Conservation (phyloP, 2,797 vertebrate species). For the Periophthalmus magnuspinnatus region DNA sequence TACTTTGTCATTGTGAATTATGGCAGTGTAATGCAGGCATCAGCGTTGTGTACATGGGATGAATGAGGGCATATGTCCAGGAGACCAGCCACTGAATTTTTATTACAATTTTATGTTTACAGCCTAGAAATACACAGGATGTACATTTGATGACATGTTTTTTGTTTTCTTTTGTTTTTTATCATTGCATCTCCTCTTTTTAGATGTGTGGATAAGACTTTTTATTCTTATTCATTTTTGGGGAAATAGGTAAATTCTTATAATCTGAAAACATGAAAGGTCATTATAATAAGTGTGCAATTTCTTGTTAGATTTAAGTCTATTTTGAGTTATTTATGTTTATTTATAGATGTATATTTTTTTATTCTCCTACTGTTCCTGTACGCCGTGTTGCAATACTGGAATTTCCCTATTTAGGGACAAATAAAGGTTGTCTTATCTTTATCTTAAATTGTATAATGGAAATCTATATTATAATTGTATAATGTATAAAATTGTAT, state of each 20-base stretch:
- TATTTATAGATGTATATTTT: too few relatives aligned
- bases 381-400: too few relatives aligned
- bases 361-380: too few relatives aligned
- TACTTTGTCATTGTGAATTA: constrained; percentile 71
- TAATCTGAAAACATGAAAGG: too few relatives aligned
- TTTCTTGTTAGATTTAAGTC: too few relatives aligned
- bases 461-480: too few relatives aligned
- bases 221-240: background rate
- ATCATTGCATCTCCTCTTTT: background rate
- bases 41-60: constrained; percentile 25
- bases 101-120: constrained; percentile 1
- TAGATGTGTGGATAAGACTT: background rate
- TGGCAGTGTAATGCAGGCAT: constrained; percentile 54
- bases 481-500: too few relatives aligned
- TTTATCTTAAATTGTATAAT: background rate
- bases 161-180: background rate
- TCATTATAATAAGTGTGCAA: too few relatives aligned
- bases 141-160: background rate
- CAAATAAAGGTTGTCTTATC: too few relatives aligned
- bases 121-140: background rate
- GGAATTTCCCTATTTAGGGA: too few relatives aligned
- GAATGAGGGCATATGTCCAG: constrained; percentile 36
- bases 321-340: too few relatives aligned
- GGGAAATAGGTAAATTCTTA: background rate
- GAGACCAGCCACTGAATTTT: constrained; percentile 1